phyloP scores from a whole-genome alignment of 2,888 invertebrate genomes.

The Eupithecia insigniata region DNA sequence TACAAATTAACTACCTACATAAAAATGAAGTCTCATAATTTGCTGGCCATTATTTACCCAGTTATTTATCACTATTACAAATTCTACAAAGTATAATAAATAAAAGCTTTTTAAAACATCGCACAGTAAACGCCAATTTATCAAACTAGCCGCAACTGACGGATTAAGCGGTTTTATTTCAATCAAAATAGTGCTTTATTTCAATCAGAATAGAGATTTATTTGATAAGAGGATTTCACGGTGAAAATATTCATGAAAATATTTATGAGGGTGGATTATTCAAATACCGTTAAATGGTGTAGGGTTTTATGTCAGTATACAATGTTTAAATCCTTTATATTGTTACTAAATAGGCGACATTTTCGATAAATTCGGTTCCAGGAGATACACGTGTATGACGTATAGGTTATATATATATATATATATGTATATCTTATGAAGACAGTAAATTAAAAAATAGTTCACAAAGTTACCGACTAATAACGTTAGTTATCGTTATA shows the following conservation, averaged over 20 bases:
- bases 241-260: conserved; percentile 10
- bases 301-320: background rate
- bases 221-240: conserved; percentile 15
- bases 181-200: conserved; percentile 17
- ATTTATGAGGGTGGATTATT: conserved; percentile 3
- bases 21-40: background rate
- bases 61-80: background rate
- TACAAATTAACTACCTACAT: background rate
- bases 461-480: no score
- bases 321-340: background rate
- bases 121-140: conserved; percentile 11
- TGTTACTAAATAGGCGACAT: no score
- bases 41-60: background rate
- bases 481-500: no score
- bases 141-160: conserved; percentile 13
- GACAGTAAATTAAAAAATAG: no score
- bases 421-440: no score
- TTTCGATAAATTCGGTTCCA: no score
- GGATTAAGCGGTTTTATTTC: conserved; percentile 11
- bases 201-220: conserved; percentile 12
- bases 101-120: background rate
- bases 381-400: no score
- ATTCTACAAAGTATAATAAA: background rate
- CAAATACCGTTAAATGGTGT: background rate
- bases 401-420: no score